phyloP scores from a whole-genome alignment of 2,113 vertebrate genomes.

The Picathartes gymnocephalus region DNA sequence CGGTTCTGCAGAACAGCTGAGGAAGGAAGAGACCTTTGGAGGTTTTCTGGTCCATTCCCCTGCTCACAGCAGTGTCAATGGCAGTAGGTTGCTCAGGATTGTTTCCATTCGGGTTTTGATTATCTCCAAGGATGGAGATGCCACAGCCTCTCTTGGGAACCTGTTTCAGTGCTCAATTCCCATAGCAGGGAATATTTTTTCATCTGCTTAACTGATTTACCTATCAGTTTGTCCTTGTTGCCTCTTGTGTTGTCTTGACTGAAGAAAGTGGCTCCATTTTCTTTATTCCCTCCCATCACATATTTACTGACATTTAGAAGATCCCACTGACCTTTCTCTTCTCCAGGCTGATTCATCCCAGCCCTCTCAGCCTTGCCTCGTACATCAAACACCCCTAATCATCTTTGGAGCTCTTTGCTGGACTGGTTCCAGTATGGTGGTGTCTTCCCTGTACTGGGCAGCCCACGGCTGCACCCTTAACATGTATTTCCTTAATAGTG shows the following conservation, averaged over 20 bases:
- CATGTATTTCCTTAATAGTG: accelerated
- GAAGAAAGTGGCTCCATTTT: neutral
- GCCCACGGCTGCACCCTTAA: neutral
- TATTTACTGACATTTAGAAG: neutral
- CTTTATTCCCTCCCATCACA: neutral
- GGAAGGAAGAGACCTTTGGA: neutral
- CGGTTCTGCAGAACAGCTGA: neutral
- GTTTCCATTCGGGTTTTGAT: neutral
- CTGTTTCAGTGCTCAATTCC: neutral
- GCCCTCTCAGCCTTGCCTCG: neutral
- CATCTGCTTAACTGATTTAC: neutral
- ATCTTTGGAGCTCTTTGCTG: neutral
- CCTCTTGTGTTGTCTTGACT: neutral
- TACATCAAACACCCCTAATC: neutral
- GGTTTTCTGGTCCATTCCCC: neutral
- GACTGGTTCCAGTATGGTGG: accelerated
- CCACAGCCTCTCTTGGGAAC: neutral
- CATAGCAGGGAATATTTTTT: neutral
- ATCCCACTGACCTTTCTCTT: neutral
- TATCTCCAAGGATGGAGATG: neutral
- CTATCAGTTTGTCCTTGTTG: neutral
- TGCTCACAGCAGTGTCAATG: neutral
- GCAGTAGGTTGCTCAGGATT: neutral
- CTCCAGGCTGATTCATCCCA: neutral
- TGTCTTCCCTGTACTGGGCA: neutral